A percentile compares a stretch with the other conserved stretches of the same genome.
phyloP scores from a whole-genome alignment of 2,113 vertebrate species.

The Lophochroa leadbeateri region DNA sequence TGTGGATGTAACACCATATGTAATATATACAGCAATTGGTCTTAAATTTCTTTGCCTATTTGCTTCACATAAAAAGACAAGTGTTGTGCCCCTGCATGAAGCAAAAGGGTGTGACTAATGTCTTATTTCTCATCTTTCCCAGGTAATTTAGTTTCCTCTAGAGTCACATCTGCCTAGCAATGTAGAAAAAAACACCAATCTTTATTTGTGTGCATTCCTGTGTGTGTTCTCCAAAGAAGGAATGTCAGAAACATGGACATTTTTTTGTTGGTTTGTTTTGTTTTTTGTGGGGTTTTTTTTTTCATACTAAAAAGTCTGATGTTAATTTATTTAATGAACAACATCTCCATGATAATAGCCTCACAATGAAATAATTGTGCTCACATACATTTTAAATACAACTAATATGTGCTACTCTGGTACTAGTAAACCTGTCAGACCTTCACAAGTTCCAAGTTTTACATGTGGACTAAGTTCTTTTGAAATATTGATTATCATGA shows the following conservation, averaged over 20 bases:
- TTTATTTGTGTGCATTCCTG: background rate
- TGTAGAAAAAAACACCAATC: accelerated
- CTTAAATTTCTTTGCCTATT: background rate
- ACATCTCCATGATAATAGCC: background rate
- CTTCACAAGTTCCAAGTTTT: background rate
- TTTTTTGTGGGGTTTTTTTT: background rate
- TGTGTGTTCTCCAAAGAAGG: background rate
- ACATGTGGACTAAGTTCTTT: background rate
- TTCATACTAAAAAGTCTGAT: background rate
- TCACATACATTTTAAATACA: background rate
- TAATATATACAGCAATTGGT: background rate
- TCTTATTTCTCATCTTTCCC: background rate
- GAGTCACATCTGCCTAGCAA: background rate
- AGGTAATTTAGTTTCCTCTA: background rate
- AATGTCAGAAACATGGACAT: background rate
- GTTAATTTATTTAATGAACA: background rate
- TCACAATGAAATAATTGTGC: background rate
- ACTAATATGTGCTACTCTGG: background rate
- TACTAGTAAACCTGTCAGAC: background rate
- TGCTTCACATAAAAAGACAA: background rate
- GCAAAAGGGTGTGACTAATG: background rate
- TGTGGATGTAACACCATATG: background rate
- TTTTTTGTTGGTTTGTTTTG: background rate
- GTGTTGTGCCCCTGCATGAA: background rate
- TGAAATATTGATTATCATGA: background rate